These are phyloP conservation scores for Saccostrea echinata DNA, from an alignment of 1,140 invertebrate genomes.

Conservation along the genomic window DNA sequence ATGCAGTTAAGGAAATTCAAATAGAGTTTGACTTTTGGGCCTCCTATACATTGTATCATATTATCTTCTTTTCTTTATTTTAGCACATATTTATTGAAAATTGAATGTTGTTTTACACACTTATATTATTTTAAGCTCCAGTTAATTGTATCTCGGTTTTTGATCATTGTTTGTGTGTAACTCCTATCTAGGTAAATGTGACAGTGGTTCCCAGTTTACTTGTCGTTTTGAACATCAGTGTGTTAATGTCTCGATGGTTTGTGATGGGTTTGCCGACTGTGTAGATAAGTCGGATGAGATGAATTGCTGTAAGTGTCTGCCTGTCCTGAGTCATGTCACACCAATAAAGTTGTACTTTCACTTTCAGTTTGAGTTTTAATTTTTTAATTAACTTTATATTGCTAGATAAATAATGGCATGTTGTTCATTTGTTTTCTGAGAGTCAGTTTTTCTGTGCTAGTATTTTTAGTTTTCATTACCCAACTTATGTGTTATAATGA, in stretches of 20 bases:
- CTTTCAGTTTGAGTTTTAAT: not conserved
- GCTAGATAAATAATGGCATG: no score
- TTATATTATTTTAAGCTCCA: not conserved
- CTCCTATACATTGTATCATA: no score
- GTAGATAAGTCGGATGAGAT: conserved; percentile 81
- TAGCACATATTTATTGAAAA: no score
- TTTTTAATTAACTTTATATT: not conserved
- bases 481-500: no score
- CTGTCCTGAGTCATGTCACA: not conserved
- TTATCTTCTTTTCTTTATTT: no score
- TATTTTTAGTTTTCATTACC: no score
- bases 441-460: no score
- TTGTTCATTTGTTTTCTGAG: no score
- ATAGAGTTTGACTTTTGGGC: no score
- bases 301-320: conserved; percentile 17
- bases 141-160: not conserved
- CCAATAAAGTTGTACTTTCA: not conserved
- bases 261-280: conserved; percentile 77
- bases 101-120: no score
- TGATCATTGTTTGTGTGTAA: not conserved
- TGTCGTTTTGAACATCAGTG: conserved; percentile 18
- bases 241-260: conserved; percentile 55
- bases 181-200: conserved; percentile 11
- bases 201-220: conserved; percentile 23
- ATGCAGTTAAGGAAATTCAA: no score